Percentiles rank a stretch among this genome's conserved stretches.
These are phyloP conservation scores for Meloidogyne chitwoodi DNA, from an alignment of 1,140 invertebrate species.

Conservation along the genomic window DNA sequence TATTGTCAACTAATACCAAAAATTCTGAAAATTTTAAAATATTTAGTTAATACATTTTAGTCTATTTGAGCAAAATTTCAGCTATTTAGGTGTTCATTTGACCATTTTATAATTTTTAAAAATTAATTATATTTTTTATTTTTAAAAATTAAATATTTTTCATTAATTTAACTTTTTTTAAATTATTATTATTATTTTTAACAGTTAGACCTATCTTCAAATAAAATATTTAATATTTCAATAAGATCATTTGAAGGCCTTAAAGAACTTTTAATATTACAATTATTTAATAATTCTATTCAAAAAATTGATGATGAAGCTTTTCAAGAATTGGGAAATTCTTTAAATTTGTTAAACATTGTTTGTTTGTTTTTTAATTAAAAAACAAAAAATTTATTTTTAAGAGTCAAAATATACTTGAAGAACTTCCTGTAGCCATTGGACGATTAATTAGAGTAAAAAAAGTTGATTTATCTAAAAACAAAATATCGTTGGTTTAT, in stretches of 20 bases:
- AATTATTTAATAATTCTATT: constrained; percentile 42
- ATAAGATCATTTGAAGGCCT: constrained; percentile 44
- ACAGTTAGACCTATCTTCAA: constrained; percentile 50
- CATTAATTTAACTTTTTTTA: too few relatives aligned
- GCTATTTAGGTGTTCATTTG: too few relatives aligned
- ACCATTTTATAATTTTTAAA: too few relatives aligned
- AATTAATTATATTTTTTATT: background rate
- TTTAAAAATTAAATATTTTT: background rate
- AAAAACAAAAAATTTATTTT: background rate
- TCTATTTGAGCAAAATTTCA: too few relatives aligned
- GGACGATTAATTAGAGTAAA: constrained; percentile 38
- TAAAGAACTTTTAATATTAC: constrained; percentile 32
- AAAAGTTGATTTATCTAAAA: constrained; percentile 39
- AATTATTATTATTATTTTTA: constrained; percentile 10
- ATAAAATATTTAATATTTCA: constrained; percentile 37
- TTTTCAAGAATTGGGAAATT: constrained; percentile 25
- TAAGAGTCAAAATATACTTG: constrained; percentile 37
- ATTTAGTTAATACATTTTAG: too few relatives aligned
- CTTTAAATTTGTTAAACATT: background rate
- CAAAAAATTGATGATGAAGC: constrained; percentile 40
- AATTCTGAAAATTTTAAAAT: too few relatives aligned
- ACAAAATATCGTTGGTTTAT: constrained; percentile 40
- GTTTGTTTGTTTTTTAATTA: background rate
- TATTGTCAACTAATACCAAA: too few relatives aligned
- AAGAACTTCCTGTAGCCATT: constrained; percentile 48